Percentiles rank a stretch among this genome's conserved stretches.
These are phyloP conservation scores for Onychomys torridus DNA, from an alignment of 2,797 vertebrate species.

Conservation along the genomic window DNA sequence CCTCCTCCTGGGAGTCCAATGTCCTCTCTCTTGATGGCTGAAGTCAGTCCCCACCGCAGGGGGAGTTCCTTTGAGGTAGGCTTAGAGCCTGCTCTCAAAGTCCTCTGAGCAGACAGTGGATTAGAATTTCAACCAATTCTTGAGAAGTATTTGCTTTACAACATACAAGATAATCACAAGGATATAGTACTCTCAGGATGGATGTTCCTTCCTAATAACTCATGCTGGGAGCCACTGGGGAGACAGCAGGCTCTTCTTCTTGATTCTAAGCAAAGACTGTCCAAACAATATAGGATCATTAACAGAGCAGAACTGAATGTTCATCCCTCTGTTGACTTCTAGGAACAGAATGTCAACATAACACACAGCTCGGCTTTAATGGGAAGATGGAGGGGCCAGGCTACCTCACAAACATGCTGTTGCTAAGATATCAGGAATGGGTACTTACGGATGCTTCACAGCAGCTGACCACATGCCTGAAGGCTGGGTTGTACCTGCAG, in stretches of 20 bases:
- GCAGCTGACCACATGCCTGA: constrained; percentile 92
- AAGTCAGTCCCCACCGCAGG: not conserved
- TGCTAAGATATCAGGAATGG: not conserved
- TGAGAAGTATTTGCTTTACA: not conserved
- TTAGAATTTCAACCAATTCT: not conserved
- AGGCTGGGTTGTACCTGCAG: constrained; percentile 89
- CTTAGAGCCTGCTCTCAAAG: not conserved
- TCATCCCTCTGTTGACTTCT: not conserved
- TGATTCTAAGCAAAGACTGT: not conserved
- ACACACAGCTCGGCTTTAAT: not conserved
- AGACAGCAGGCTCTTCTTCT: not conserved
- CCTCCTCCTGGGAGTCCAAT: not conserved
- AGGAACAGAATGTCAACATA: not conserved
- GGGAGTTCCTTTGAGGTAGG: not conserved
- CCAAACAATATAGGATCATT: not conserved
- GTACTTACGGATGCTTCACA: constrained; percentile 90
- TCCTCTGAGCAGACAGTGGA: not conserved
- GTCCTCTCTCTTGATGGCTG: not conserved
- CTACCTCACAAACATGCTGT: not conserved
- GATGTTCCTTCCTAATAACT: not conserved
- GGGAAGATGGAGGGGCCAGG: not conserved
- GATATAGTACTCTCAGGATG: not conserved
- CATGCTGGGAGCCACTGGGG: not conserved
- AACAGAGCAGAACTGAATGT: not conserved
- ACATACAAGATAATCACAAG: not conserved